These are phyloP conservation scores for Acyrthosiphon pisum DNA, from an alignment of 1,140 invertebrate genomes.

Conservation along the genomic window DNA sequence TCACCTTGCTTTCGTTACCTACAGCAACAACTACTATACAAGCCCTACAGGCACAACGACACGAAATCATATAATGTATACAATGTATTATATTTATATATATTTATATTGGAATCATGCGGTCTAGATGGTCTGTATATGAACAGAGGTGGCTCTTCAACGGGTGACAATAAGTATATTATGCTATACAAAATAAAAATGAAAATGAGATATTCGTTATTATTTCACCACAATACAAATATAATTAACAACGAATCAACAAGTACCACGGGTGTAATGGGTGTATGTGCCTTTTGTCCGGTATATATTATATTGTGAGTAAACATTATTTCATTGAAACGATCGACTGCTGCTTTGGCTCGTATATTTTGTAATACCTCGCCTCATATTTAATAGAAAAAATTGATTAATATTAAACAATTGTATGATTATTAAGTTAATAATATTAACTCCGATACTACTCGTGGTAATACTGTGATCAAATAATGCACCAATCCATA, in stretches of 20 bases:
- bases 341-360: background rate
- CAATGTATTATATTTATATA: background rate
- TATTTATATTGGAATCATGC: background rate
- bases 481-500: background rate
- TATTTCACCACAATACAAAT: constrained; percentile 46
- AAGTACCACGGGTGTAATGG: background rate
- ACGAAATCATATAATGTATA: background rate
- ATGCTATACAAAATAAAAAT: background rate
- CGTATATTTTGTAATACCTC: background rate
- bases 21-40: background rate
- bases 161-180: background rate
- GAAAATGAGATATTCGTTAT: constrained; percentile 1
- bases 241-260: constrained; percentile 40
- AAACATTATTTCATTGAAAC: constrained; percentile 14
- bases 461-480: background rate
- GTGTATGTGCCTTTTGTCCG: background rate
- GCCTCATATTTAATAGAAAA: background rate
- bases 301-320: background rate
- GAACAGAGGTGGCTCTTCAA: background rate
- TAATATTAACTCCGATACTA: too few species aligned
- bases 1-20: background rate
- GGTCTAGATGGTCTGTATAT: background rate
- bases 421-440: background rate
- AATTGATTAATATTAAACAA: background rate
- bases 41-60: background rate